phyloP scores from a whole-genome alignment of 2,797 vertebrate species.

The Lutjanus argentimaculatus region DNA sequence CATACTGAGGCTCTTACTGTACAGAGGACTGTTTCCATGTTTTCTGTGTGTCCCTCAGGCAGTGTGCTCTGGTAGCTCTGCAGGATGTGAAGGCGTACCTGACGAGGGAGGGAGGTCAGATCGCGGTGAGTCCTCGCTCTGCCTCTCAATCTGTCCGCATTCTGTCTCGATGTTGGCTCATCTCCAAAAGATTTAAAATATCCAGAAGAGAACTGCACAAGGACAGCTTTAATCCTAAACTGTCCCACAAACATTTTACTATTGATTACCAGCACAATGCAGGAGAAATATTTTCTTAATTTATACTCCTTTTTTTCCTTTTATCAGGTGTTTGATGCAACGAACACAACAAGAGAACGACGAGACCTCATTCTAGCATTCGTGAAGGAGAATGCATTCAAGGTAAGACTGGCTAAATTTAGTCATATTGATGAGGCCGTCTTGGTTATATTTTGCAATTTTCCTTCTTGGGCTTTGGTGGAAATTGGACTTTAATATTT shows the following conservation, averaged over 20 bases:
- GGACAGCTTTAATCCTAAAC: slow-evolving; percentile 21
- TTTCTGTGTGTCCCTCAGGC: slow-evolving; percentile 79
- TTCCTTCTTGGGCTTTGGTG: not conserved
- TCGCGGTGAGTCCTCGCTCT: slow-evolving; percentile 88
- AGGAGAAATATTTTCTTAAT: not conserved
- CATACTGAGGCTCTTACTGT: not conserved
- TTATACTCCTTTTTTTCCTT: not conserved
- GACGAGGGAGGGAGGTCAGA: slow-evolving; percentile 92
- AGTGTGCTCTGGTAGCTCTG: slow-evolving; percentile 94
- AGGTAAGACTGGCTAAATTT: slow-evolving; percentile 81
- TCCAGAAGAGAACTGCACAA: not conserved
- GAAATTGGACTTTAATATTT: not conserved
- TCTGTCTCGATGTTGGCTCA: not conserved
- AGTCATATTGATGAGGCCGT: not conserved
- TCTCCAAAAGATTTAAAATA: slow-evolving; percentile 34
- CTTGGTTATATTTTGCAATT: not conserved
- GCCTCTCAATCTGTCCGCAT: not conserved
- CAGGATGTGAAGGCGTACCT: slow-evolving; percentile 94
- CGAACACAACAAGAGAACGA: slow-evolving; percentile 97
- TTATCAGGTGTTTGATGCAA: slow-evolving; percentile 95
- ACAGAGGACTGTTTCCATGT: not conserved
- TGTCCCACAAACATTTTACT: slow-evolving; percentile 25
- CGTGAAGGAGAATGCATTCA: slow-evolving; percentile 93
- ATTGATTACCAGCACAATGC: not conserved
- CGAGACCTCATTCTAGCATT: slow-evolving; percentile 94